Evolutionary conservation across 2,888 invertebrate genomes (phyloP), one percentile per base, ranked within the genome.

Genomic region (Tenthredo amoena): DNA sequence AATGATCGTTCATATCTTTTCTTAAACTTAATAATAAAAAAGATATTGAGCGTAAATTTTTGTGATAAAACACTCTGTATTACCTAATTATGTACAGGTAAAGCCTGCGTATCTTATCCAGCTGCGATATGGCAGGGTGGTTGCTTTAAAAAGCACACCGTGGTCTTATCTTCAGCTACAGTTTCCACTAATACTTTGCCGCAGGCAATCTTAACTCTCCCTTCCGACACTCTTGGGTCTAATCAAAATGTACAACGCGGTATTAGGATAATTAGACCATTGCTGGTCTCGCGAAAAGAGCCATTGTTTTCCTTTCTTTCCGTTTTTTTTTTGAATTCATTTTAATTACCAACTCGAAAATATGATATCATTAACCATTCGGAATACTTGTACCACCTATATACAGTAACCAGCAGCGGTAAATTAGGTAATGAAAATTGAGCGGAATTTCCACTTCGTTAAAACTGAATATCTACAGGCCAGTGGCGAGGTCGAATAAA

Each of bases 11-110:
- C 5, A 12, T 3, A 34, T 34, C 34, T 68, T 34, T 68, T 68
- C 0, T 34, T 34, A 0, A 18, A 9, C 15, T 34, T 18, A 34
- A 18, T 68, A 68, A 34, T 68, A 18, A 68, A 31, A 3, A 6
- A 7, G 34, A 68, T 68, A 18, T 34, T 34, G 1, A 34, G 34
- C 68, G 34, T 68, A 68, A 68, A 68, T 68, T 68, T 34, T 68
- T 7, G 6, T 5, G 34, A 68, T 68, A 18, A 68, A 62, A 40
- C 40, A 43, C 40, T 74, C 43, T 74, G 43, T 40, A 21, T 43
- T 43, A 74, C 21, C 72, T 74, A 74, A 74, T 74, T 74, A 74
- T 74, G 72, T 74, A 74, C 72, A 43, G 43, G 21, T 74, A 21
- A 43, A 21, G 40, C 37, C 37, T n/a, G 72, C 72, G 72, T 74